Evolutionary conservation across 1,140 invertebrate species (phyloP).

Genomic region (Trypoxylus dichotomus): DNA sequence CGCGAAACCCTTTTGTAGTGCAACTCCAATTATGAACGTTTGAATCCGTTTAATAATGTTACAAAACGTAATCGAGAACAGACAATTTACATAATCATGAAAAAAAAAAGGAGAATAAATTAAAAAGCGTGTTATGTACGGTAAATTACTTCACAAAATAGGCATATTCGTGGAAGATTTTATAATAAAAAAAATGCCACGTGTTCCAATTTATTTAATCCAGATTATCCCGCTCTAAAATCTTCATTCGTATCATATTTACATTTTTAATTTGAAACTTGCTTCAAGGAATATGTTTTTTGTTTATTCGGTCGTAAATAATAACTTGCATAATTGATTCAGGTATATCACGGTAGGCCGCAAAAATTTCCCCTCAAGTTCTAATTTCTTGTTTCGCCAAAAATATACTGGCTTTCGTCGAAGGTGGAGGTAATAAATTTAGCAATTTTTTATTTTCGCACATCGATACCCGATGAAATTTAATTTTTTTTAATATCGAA

Average conservation of each 20-base stretch:
- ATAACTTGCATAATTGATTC: neutral
- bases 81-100: too few relatives aligned
- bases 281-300: neutral
- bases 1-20: neutral
- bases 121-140: too few relatives aligned
- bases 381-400: neutral
- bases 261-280: neutral
- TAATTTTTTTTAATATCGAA: neutral
- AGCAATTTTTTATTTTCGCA: too few relatives aligned
- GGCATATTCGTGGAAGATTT: neutral
- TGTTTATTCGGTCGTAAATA: too few relatives aligned
- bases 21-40: neutral
- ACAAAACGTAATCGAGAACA: too few relatives aligned
- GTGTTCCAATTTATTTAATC: neutral
- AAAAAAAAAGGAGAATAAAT: too few relatives aligned
- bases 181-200: neutral
- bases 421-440: too few relatives aligned
- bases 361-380: neutral
- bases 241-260: neutral
- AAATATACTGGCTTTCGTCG: too few relatives aligned
- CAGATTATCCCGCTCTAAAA: neutral
- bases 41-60: too few relatives aligned
- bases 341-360: neutral
- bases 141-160: too few relatives aligned
- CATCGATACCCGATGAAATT: neutral